A percentile compares a stretch with the other conserved stretches of the same genome.
Evolutionary conservation across 2,113 vertebrate genomes (phyloP).

Genomic region (Oreocharis arfaki): DNA sequence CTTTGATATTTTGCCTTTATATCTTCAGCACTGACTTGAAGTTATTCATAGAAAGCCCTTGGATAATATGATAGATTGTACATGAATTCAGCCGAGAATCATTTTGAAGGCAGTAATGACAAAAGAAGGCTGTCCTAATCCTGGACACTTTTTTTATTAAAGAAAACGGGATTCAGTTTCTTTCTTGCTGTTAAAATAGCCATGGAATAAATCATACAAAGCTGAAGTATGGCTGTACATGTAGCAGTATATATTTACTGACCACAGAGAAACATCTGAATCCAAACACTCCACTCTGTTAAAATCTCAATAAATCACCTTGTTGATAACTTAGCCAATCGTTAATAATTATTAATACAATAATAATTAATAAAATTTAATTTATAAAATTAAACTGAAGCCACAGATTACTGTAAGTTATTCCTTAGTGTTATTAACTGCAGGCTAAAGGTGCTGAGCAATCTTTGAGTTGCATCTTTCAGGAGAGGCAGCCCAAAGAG

Average conservation of each 20-base stretch:
- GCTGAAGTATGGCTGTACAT: background rate
- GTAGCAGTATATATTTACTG: background rate
- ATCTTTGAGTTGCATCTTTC: background rate
- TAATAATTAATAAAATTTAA: too few species aligned
- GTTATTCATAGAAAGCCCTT: constrained; percentile 64
- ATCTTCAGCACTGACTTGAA: constrained; percentile 40
- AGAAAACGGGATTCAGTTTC: background rate
- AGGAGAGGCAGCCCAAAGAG: background rate
- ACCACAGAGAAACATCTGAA: background rate
- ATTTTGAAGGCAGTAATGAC: constrained; percentile 23
- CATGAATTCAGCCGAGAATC: constrained; percentile 34
- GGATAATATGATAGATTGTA: constrained; percentile 56
- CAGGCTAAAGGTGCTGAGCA: background rate
- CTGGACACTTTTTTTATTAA: background rate
- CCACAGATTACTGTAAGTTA: background rate
- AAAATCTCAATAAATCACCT: background rate
- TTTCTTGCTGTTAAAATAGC: background rate
- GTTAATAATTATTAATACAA: background rate
- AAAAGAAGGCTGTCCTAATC: constrained; percentile 41
- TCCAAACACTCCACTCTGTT: background rate
- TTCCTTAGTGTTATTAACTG: background rate
- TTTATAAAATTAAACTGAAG: too few species aligned
- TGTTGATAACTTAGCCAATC: background rate
- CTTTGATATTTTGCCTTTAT: constrained; percentile 57
- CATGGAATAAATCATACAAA: background rate